Evolutionary conservation across 2,797 vertebrate species (phyloP).

Genomic region (Lateolabrax maculatus): DNA sequence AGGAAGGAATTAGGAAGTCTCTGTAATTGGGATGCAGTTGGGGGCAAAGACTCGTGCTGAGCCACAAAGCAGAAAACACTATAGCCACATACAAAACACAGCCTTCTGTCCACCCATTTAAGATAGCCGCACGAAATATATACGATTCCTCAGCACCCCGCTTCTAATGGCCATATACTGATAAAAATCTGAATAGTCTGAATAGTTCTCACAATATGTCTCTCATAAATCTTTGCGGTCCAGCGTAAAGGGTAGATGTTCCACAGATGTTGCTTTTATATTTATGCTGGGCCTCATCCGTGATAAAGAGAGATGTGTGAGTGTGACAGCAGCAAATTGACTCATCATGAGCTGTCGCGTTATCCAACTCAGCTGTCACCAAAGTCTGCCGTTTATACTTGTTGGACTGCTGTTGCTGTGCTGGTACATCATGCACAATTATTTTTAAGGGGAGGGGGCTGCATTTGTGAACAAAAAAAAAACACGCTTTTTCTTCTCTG

Average conservation of each 20-base stretch:
- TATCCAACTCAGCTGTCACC: constrained; percentile 59
- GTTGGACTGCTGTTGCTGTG: constrained; percentile 10
- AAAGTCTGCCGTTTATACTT: constrained; percentile 18
- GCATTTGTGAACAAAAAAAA: neutral
- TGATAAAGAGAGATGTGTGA: constrained; percentile 47
- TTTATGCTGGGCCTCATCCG: constrained; percentile 33
- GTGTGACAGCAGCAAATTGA: constrained; percentile 57
- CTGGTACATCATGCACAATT: neutral
- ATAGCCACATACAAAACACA: no score
- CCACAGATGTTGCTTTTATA: constrained; percentile 64
- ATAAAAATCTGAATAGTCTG: constrained; percentile 13
- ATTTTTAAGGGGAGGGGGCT: neutral
- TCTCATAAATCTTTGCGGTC: constrained; percentile 39
- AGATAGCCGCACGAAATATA: neutral
- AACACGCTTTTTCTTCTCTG: neutral
- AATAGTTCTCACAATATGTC: constrained; percentile 4
- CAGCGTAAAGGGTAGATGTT: constrained; percentile 26
- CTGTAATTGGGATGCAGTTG: constrained; percentile 66
- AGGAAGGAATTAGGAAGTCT: constrained; percentile 82
- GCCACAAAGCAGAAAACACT: constrained; percentile 30
- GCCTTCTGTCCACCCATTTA: constrained; percentile 1
- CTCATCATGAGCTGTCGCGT: constrained; percentile 46
- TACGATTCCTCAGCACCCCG: neutral
- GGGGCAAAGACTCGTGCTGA: constrained; percentile 49
- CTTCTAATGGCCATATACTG: constrained; percentile 19